Conservation (phyloP, 2,797 vertebrate species). For the Acropternis orthonyx region DNA sequence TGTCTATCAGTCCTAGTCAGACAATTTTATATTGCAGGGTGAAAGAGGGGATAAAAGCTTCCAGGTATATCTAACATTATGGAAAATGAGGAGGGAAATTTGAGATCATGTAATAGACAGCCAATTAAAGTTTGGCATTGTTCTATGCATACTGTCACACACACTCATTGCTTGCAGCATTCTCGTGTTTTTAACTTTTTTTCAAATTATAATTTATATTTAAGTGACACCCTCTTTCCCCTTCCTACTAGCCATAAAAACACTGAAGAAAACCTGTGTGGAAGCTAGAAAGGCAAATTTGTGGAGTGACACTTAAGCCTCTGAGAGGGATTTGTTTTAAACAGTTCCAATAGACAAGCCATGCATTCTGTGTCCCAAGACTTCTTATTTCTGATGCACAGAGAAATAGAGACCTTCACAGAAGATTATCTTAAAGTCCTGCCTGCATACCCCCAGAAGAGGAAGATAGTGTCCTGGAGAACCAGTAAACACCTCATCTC, state of each 20-base stretch:
- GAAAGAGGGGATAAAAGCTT: slow-evolving; percentile 26
- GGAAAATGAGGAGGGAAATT: slow-evolving; percentile 65
- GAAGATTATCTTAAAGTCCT: background rate
- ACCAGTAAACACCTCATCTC: background rate
- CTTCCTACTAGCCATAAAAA: slow-evolving; percentile 50
- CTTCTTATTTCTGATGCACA: background rate
- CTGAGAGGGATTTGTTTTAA: background rate
- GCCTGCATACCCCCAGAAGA: background rate
- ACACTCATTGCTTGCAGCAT: slow-evolving; percentile 47
- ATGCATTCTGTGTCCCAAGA: background rate
- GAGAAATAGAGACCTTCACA: background rate
- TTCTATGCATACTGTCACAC: slow-evolving; percentile 63
- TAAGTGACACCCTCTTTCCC: slow-evolving; percentile 58
- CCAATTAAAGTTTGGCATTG: slow-evolving; percentile 66
- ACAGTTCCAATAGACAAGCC: background rate
- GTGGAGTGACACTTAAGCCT: background rate
- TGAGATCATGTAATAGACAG: background rate
- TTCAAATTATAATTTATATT: slow-evolving; percentile 67
- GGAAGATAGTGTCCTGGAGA: background rate
- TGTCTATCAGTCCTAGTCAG: slow-evolving; percentile 65
- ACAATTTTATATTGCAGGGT: slow-evolving; percentile 51
- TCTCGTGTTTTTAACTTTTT: slow-evolving; percentile 47
- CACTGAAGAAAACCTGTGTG: background rate
- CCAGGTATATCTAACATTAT: slow-evolving; percentile 46
- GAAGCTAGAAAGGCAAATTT: background rate